Percentiles rank a stretch among this genome's conserved stretches.
Conservation (phyloP, 2,113 vertebrate species). For the Ovis aries region DNA sequence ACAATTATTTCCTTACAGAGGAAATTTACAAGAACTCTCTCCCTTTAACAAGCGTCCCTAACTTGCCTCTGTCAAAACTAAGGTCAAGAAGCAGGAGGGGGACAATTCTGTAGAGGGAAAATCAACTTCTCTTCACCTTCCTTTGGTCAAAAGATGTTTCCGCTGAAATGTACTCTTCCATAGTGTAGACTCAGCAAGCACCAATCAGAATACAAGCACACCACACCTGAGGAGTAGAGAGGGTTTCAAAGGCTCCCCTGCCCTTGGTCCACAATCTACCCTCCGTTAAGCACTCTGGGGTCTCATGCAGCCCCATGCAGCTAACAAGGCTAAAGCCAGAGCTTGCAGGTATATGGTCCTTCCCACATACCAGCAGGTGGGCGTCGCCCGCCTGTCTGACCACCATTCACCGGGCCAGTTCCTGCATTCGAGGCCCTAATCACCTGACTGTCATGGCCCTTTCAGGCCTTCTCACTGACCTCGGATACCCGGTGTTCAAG, state of each 20-base stretch:
- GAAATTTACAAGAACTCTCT: constrained; percentile 17
- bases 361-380: neutral
- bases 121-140: neutral
- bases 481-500: neutral
- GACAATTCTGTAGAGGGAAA: neutral
- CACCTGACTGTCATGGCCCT: neutral
- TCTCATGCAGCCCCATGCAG: neutral
- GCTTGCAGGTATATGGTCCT: neutral
- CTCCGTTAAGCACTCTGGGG: neutral
- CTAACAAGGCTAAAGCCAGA: neutral
- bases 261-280: neutral
- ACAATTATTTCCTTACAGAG: neutral
- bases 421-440: neutral
- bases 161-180: neutral
- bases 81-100: neutral
- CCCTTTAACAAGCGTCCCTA: neutral
- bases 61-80: neutral
- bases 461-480: neutral
- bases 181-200: neutral
- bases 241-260: neutral
- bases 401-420: neutral
- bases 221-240: neutral
- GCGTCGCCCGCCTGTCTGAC: neutral
- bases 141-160: neutral
- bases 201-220: neutral